A percentile compares a stretch with the other conserved stretches of the same genome.
phyloP scores from a whole-genome alignment of 2,113 vertebrate genomes.

The Malurus elegans region DNA sequence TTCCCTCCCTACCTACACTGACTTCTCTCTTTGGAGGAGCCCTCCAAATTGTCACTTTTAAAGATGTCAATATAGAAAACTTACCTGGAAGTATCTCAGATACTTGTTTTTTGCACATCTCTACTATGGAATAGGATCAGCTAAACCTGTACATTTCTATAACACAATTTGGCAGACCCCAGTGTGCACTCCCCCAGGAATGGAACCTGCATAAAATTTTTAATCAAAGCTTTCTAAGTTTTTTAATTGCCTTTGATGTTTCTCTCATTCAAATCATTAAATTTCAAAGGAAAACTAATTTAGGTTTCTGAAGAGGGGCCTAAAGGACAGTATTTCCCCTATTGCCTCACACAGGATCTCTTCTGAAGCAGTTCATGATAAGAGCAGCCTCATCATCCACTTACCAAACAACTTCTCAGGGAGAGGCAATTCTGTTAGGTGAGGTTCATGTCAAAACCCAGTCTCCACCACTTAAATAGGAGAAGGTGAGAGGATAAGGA shows the following conservation, averaged over 20 bases:
- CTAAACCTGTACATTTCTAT: neutral
- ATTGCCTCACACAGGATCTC: neutral
- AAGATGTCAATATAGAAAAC: neutral
- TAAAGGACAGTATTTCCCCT: neutral
- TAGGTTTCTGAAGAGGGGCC: neutral
- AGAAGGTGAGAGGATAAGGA: neutral
- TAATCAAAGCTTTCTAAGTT: neutral
- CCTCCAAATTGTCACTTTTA: neutral
- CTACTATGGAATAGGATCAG: neutral
- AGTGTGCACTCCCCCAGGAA: neutral
- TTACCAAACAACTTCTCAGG: fast-evolving
- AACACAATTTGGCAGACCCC: neutral
- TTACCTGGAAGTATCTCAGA: neutral
- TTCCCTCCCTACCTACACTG: neutral
- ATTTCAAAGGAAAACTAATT: neutral
- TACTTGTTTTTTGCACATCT: neutral
- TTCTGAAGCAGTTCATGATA: neutral
- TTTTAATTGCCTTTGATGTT: neutral
- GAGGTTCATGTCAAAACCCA: neutral
- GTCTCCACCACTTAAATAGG: neutral
- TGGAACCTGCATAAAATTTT: neutral
- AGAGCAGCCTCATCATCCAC: neutral
- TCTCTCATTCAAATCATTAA: neutral
- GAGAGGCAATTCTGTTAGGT: neutral
- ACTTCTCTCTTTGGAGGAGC: neutral